Evolutionary conservation across 1,140 invertebrate species (phyloP), one percentile per base, ranked within the genome.

Genomic region (Macrobrachium rosenbergii): DNA sequence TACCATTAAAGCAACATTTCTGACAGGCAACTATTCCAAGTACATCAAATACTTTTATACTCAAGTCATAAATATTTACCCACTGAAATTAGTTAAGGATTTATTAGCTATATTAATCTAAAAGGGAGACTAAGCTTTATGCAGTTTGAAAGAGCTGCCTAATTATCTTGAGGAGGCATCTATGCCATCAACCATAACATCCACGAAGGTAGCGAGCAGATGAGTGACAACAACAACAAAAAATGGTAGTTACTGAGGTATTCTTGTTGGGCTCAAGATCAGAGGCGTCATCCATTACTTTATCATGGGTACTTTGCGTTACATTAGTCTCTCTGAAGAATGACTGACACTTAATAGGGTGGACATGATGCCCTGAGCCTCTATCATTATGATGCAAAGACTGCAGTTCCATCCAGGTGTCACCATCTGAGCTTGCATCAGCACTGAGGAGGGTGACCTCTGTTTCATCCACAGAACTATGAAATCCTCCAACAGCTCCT

Each of bases 161-260:
- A 77, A 12, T 14, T 23, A 59, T 77, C 16, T 37, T 37, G 37
- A 19, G 52, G 52, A 77, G 75, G 75, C 75, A 77, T n/a, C 75
- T 77, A 77, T 58, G 45, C 75, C 75, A 77, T 58, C 37, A 77
- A 37, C 75, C 75, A 77, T 58, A 77, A 77, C 75, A 77, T 77
- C 14, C 21, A 72, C 45, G 59, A 77, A 45, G 59, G 59, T 77
- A 77, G 75, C 75, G 52, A 77, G 75, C 75, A 77, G 45, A 77
- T 37, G 52, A 52, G 52, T 52, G 52, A 52, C 73, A 77, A 58
- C 75, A 58, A 77, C 75, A 59, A 45, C n/a, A 77, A 21, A 23
- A 52, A 59, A 11, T 58, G 17, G 45, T 77, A 77, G 37, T 77
- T 77, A 77, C 75, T 77, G 45, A 58, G 52, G 75, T 45, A 58